Conservation (phyloP, 2,113 vertebrate genomes). For the Colinus virginianus region DNA sequence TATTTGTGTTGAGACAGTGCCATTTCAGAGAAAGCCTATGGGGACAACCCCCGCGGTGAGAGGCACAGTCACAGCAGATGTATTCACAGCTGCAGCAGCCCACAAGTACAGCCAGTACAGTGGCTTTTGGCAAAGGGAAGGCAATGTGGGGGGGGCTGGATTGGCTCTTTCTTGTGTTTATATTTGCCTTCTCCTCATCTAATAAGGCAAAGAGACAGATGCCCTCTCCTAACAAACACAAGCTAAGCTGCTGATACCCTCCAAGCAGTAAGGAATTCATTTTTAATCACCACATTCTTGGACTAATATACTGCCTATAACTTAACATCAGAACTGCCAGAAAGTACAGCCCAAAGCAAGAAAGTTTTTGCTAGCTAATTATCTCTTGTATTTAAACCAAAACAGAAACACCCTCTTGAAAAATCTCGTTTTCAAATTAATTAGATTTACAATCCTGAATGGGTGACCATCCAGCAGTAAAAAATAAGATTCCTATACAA, state of each 20-base stretch:
- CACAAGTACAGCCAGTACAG: background rate
- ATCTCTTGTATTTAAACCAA: background rate
- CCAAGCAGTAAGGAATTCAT: constrained; percentile 8
- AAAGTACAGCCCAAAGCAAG: background rate
- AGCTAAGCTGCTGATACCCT: background rate
- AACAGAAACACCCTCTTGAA: background rate
- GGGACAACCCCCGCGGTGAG: background rate
- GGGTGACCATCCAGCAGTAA: background rate
- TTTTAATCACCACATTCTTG: constrained; percentile 30
- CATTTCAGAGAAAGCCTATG: background rate
- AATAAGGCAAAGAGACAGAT: constrained; percentile 36
- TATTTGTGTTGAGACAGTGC: background rate
- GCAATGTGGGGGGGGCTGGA: background rate
- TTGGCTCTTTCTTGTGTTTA: constrained; percentile 27
- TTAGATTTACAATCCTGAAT: constrained; percentile 30
- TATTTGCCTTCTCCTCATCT: constrained; percentile 21
- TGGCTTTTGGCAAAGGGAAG: constrained; percentile 9
- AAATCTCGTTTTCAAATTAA: background rate
- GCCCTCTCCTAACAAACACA: background rate
- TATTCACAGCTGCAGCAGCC: constrained; percentile 34
- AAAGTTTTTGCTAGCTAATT: background rate
- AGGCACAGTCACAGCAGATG: constrained; percentile 36
- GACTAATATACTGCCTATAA: background rate
- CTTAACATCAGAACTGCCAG: background rate
- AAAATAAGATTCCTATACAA: background rate